Evolutionary conservation across 2,888 invertebrate species (phyloP).

Genomic region (Siphonodentalium dalli): DNA sequence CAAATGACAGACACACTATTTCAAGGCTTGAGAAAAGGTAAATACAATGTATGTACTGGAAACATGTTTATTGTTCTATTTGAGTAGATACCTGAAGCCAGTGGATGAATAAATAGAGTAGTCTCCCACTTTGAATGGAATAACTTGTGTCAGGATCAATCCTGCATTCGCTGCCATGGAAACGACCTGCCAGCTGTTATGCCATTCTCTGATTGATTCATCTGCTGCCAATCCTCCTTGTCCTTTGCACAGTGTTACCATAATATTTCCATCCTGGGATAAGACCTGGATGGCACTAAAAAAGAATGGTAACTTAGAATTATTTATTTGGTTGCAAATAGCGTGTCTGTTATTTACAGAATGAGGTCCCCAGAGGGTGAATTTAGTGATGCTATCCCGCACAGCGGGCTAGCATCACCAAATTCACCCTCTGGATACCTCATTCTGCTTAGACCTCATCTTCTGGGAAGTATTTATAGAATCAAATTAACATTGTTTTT

Average conservation of each 20-base stretch:
- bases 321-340: too few species aligned
- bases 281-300: slow-evolving; percentile 58
- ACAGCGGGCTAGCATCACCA: too few species aligned
- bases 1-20: too few species aligned
- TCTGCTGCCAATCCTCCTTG: slow-evolving; percentile 70
- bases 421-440: too few species aligned
- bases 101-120: slow-evolving; percentile 66
- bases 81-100: slow-evolving; percentile 64
- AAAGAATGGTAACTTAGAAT: slow-evolving; percentile 7
- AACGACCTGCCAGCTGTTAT: slow-evolving; percentile 70
- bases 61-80: background rate
- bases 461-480: too few species aligned
- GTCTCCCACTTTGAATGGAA: slow-evolving; percentile 61
- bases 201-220: slow-evolving; percentile 65
- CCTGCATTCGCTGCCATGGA: slow-evolving; percentile 69
- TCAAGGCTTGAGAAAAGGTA: too few species aligned
- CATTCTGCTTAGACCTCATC: too few species aligned
- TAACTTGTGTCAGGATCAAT: slow-evolving; percentile 64
- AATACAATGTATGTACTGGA: too few species aligned
- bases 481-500: too few species aligned
- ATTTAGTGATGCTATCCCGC: too few species aligned
- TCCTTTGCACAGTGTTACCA: slow-evolving; percentile 69
- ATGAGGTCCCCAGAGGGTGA: too few species aligned
- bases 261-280: slow-evolving; percentile 52
- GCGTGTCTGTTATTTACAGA: too few species aligned